Percentiles rank a stretch among this genome's conserved stretches.
These are phyloP conservation scores for Bombus impatiens DNA, from an alignment of 1,140 invertebrate genomes.

Conservation along the genomic window DNA sequence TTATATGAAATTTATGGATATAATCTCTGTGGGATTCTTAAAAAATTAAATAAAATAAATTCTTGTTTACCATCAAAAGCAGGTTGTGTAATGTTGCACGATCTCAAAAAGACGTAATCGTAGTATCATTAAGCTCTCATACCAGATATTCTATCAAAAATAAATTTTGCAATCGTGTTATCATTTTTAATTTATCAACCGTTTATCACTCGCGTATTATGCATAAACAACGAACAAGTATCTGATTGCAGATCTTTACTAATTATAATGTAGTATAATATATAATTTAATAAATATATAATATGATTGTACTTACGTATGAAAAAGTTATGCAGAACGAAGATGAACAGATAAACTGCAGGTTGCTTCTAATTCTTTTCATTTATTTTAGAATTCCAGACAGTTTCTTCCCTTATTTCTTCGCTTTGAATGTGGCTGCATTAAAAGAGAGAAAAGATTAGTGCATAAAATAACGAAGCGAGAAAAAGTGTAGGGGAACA, in stretches of 20 bases:
- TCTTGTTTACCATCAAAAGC: background rate
- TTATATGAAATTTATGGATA: background rate
- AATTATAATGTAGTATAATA: background rate
- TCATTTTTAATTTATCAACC: slow-evolving; percentile 31
- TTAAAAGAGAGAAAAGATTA: background rate
- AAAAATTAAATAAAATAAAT: background rate
- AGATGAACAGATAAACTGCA: background rate
- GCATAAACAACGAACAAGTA: slow-evolving; percentile 12
- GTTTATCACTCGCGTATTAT: slow-evolving; percentile 15
- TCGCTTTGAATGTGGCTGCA: background rate
- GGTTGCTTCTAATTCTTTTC: background rate
- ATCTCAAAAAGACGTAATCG: background rate
- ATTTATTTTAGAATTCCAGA: background rate
- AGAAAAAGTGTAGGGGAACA: background rate
- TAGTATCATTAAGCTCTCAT: background rate
- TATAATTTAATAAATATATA: too few relatives aligned
- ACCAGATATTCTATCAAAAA: slow-evolving; percentile 5
- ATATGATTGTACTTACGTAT: too few relatives aligned
- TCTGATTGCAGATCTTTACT: slow-evolving; percentile 31
- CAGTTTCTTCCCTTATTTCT: too few relatives aligned
- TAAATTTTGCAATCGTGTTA: slow-evolving; percentile 42
- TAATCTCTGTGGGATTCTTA: background rate
- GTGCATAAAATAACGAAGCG: background rate
- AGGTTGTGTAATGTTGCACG: background rate
- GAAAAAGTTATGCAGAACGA: background rate